phyloP scores from a whole-genome alignment of 1,140 invertebrate genomes.

The Proctacanthus coquilletti region DNA sequence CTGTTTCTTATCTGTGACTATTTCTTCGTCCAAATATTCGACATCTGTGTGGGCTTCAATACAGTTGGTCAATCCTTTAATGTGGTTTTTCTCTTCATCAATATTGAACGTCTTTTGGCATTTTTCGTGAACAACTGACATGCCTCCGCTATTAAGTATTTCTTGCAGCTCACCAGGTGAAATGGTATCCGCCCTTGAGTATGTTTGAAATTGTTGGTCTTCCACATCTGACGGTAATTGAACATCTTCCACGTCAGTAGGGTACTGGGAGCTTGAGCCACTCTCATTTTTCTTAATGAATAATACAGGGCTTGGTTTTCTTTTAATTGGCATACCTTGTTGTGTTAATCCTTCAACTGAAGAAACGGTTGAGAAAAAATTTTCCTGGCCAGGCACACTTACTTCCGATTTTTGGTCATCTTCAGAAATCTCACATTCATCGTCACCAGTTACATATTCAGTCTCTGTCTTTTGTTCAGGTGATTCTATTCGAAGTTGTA shows the following conservation, averaged over 20 bases:
- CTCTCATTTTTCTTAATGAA: too few relatives aligned
- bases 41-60: constrained; percentile 32
- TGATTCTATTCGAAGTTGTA: neutral
- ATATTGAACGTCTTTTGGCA: constrained; percentile 28
- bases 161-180: constrained; percentile 23
- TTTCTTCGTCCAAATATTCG: constrained; percentile 33
- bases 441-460: constrained; percentile 22
- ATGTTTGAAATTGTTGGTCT: constrained; percentile 10
- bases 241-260: constrained; percentile 38
- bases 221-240: constrained; percentile 34
- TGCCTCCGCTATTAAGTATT: constrained; percentile 27
- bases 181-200: constrained; percentile 13
- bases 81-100: constrained; percentile 32
- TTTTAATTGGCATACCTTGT: neutral
- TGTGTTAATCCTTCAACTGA: neutral
- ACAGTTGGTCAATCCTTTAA: constrained; percentile 29
- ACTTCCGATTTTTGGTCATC: constrained; percentile 3
- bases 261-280: constrained; percentile 17
- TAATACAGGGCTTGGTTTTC: neutral
- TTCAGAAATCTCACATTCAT: constrained; percentile 13
- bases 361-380: constrained; percentile 4
- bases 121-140: constrained; percentile 31
- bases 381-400: constrained; percentile 2
- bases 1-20: constrained; percentile 4
- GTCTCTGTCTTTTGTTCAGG: constrained; percentile 11